Evolutionary conservation across 2,797 vertebrate genomes (phyloP).

Genomic region (Tiaroga cobitis): DNA sequence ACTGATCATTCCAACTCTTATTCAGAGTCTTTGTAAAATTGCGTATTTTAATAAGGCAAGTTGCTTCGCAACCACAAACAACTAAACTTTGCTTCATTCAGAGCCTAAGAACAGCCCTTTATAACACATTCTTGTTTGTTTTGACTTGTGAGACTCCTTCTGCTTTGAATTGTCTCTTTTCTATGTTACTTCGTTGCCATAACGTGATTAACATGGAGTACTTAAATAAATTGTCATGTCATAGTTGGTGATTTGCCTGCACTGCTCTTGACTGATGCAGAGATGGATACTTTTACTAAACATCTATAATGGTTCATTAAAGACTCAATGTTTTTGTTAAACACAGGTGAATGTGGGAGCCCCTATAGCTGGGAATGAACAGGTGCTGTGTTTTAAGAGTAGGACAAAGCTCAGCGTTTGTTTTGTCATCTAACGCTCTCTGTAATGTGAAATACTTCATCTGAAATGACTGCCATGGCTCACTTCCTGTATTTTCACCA

Average conservation of each 20-base stretch:
- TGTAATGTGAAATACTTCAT: conserved; percentile 56
- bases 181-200: neutral
- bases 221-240: neutral
- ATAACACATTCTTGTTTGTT: neutral
- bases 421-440: conserved; percentile 40
- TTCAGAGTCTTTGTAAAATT: neutral
- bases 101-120: neutral
- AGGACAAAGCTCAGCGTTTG: neutral
- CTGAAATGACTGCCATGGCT: conserved; percentile 63
- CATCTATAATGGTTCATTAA: conserved; percentile 48
- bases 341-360: conserved; percentile 59
- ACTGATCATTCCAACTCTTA: no score
- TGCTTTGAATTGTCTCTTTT: neutral
- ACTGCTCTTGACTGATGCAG: conserved; percentile 47
- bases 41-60: neutral
- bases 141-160: neutral
- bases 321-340: conserved; percentile 59
- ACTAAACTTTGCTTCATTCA: neutral
- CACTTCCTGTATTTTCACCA: conserved; percentile 60
- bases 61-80: neutral
- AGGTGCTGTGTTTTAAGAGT: conserved; percentile 12
- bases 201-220: neutral
- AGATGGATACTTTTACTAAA: conserved; percentile 66
- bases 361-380: conserved; percentile 50
- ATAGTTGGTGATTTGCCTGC: neutral